phyloP scores from a whole-genome alignment of 2,888 invertebrate genomes.

The Trissonchulus latispiculum region DNA sequence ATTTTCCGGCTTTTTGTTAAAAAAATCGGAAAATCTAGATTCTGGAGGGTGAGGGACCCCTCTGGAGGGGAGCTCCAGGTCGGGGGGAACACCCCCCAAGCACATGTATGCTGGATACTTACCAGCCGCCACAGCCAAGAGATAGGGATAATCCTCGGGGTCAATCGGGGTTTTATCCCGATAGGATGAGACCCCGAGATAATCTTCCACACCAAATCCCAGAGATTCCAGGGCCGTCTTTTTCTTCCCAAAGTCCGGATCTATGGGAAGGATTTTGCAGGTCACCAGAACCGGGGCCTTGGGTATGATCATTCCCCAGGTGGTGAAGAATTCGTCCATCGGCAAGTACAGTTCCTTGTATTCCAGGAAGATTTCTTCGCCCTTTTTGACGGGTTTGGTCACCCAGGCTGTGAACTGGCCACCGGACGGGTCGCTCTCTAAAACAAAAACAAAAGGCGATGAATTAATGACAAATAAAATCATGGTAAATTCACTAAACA shows the following conservation, averaged over 20 bases:
- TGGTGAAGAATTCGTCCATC: constrained; percentile 3
- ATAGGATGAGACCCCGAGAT: background rate
- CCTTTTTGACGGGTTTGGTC: background rate
- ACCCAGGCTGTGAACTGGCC: background rate
- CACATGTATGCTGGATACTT: no score
- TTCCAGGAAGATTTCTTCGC: constrained; percentile 3
- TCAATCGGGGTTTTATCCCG: background rate
- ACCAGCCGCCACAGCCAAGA: background rate
- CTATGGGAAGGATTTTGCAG: background rate
- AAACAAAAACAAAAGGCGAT: no score
- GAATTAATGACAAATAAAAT: no score
- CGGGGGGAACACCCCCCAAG: no score
- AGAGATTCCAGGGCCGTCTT: background rate
- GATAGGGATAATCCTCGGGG: background rate
- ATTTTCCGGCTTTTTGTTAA: no score
- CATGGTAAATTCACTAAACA: no score
- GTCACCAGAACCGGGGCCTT: constrained; percentile 4
- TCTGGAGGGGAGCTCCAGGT: no score
- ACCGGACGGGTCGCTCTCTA: background rate
- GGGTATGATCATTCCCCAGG: background rate
- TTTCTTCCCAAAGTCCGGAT: background rate
- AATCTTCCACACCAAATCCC: background rate
- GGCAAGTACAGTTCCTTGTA: background rate
- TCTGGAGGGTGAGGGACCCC: no score
- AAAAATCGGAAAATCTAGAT: no score